A percentile compares a stretch with the other conserved stretches of the same genome.
phyloP scores from a whole-genome alignment of 2,113 vertebrate species.

The Pongo abelii region DNA sequence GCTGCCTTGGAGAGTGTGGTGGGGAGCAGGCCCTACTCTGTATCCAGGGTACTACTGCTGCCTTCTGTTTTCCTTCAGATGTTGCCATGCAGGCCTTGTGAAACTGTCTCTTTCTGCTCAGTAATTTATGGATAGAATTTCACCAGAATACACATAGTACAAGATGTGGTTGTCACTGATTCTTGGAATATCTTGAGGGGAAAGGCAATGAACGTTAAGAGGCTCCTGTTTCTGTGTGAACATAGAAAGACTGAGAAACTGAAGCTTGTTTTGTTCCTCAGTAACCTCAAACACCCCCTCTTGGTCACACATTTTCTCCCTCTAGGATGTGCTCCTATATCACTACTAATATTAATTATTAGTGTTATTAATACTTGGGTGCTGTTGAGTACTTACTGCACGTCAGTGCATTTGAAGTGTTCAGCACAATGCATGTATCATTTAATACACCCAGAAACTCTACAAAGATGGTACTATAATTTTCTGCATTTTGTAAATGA shows the following conservation, averaged over 20 bases:
- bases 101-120: conserved; percentile 9
- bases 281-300: not conserved
- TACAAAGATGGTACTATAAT: not conserved
- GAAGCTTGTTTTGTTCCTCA: not conserved
- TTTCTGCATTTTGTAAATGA: conserved; percentile 12
- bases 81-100: not conserved
- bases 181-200: conserved; percentile 22
- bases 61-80: not conserved
- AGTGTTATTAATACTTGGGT: not conserved
- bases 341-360: not conserved
- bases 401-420: not conserved
- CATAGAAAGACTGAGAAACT: not conserved
- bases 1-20: not conserved
- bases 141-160: not conserved
- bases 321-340: not conserved
- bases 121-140: conserved; percentile 22
- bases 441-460: not conserved
- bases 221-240: not conserved
- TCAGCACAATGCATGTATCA: not conserved
- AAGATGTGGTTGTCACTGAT: not conserved
- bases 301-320: not conserved
- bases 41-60: not conserved
- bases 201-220: not conserved
- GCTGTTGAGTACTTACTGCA: not conserved
- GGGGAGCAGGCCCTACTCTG: not conserved